Conservation (phyloP, 2,888 invertebrate species). For the Ormyrus labotus region DNA sequence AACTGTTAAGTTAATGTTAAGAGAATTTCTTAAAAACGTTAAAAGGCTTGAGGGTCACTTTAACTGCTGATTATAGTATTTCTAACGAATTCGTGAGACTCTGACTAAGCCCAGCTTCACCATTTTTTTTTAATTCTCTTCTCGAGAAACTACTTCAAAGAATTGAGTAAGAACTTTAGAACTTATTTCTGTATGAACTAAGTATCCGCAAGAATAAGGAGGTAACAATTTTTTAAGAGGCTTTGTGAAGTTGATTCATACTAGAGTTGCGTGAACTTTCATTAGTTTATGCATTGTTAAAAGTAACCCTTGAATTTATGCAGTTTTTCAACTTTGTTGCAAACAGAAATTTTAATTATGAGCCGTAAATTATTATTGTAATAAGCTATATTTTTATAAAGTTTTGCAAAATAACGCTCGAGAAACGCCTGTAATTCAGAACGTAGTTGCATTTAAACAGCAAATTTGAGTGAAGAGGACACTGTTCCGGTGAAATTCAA, state of each 20-base stretch:
- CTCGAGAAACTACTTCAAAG: not conserved
- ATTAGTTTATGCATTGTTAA: too few relatives aligned
- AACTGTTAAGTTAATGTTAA: constrained; percentile 7
- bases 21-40: constrained; percentile 4
- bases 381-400: too few relatives aligned
- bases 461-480: too few relatives aligned
- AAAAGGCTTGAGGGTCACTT: constrained; percentile 7
- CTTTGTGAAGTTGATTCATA: constrained; percentile 20
- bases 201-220: constrained; percentile 11
- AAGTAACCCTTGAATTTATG: too few relatives aligned
- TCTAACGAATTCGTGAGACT: not conserved
- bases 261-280: not conserved
- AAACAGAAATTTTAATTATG: too few relatives aligned
- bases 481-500: too few relatives aligned
- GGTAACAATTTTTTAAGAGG: constrained; percentile 36
- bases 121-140: not conserved
- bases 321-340: too few relatives aligned
- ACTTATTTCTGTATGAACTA: not conserved
- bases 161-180: constrained; percentile 5
- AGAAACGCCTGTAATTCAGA: too few relatives aligned
- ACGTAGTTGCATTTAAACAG: too few relatives aligned
- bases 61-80: constrained; percentile 4
- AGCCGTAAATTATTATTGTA: too few relatives aligned
- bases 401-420: too few relatives aligned
- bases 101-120: constrained; percentile 5